Conservation (phyloP, 2,797 vertebrate species). For the Neopelma chrysocephalum region DNA sequence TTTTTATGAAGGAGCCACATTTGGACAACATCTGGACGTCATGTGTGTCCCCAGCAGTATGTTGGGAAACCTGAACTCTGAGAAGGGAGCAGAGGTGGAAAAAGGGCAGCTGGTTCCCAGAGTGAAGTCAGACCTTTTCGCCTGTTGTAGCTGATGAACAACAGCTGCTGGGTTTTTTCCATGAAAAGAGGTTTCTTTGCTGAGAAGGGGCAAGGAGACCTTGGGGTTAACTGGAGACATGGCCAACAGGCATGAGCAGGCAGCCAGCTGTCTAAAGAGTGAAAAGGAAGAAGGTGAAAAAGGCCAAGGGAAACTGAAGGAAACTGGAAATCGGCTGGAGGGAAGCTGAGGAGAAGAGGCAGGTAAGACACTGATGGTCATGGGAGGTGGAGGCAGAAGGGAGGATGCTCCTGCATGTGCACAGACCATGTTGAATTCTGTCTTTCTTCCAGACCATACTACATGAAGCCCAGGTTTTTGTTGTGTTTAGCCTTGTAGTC, state of each 20-base stretch:
- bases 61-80: conserved; percentile 26
- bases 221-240: not conserved
- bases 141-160: not conserved
- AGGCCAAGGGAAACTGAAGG: not conserved
- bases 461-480: not conserved
- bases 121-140: not conserved
- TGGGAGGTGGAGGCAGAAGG: not conserved
- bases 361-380: not conserved
- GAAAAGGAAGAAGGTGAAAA: not conserved
- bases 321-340: not conserved
- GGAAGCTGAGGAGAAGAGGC: not conserved
- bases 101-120: conserved; percentile 21
- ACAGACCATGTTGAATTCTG: not conserved
- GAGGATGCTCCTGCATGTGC: not conserved
- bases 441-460: not conserved
- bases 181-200: not conserved
- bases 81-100: conserved; percentile 18
- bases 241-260: not conserved
- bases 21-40: not conserved
- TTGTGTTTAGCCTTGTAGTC: not conserved
- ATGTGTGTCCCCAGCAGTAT: not conserved
- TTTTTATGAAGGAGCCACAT: not conserved
- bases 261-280: not conserved
- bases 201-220: not conserved
- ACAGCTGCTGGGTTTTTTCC: conserved; percentile 10